phyloP scores from a whole-genome alignment of 2,888 invertebrate genomes.

The Drosophila helvetica region DNA sequence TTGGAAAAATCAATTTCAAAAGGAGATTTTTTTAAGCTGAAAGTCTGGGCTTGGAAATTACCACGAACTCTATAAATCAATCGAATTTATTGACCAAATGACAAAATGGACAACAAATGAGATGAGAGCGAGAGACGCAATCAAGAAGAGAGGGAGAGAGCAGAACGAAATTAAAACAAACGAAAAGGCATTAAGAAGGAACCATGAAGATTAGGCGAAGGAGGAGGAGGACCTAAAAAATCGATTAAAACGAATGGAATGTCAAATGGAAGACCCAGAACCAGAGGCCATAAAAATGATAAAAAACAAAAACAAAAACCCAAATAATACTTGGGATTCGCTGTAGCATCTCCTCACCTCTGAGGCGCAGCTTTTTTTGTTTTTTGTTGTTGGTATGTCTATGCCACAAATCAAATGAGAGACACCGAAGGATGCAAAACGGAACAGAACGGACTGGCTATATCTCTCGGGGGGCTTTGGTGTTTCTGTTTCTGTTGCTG shows the following conservation, averaged over 20 bases:
- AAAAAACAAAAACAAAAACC: slow-evolving; percentile 36
- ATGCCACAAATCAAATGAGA: slow-evolving; percentile 75
- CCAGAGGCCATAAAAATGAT: slow-evolving; percentile 68
- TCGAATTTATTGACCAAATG: slow-evolving; percentile 80
- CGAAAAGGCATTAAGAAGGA: slow-evolving; percentile 52
- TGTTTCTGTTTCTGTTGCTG: too few species aligned
- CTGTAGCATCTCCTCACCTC: slow-evolving; percentile 20
- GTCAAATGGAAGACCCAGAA: slow-evolving; percentile 61
- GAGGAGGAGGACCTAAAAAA: slow-evolving; percentile 5
- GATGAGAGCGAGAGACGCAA: background rate
- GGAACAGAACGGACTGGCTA: slow-evolving; percentile 21
- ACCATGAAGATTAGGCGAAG: slow-evolving; percentile 28
- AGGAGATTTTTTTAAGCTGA: slow-evolving; percentile 22
- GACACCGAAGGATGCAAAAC: slow-evolving; percentile 42
- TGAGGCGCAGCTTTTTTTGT: slow-evolving; percentile 26
- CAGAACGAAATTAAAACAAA: slow-evolving; percentile 57
- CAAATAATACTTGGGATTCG: slow-evolving; percentile 56
- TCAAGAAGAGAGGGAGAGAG: slow-evolving; percentile 52
- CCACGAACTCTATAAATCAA: slow-evolving; percentile 75
- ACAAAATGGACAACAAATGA: slow-evolving; percentile 52
- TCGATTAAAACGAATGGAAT: slow-evolving; percentile 69
- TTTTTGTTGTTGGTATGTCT: slow-evolving; percentile 54
- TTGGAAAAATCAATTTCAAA: slow-evolving; percentile 61
- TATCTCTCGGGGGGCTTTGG: background rate
- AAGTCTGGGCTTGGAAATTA: slow-evolving; percentile 57